These are phyloP conservation scores for Xenopus petersii DNA, from an alignment of 2,797 vertebrate genomes.

Conservation along the genomic window DNA sequence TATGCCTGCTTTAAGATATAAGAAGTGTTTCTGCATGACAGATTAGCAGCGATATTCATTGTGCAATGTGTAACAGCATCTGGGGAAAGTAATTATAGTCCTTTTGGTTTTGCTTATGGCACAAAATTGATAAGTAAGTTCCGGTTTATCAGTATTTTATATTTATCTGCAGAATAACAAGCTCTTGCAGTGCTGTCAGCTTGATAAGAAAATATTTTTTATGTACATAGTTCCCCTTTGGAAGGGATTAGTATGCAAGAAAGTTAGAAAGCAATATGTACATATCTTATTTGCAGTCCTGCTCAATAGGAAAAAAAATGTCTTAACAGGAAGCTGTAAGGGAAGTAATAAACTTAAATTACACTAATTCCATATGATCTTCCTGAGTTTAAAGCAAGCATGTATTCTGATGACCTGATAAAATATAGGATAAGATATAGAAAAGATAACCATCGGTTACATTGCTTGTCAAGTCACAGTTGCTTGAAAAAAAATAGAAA, in stretches of 20 bases:
- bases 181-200: constrained; percentile 36
- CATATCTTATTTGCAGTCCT: constrained; percentile 33
- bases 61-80: not conserved
- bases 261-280: constrained; percentile 47
- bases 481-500: too few species aligned
- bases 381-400: not conserved
- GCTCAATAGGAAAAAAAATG: constrained; percentile 28
- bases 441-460: too few species aligned
- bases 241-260: constrained; percentile 50
- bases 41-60: not conserved
- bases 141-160: constrained; percentile 51
- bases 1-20: constrained; percentile 34
- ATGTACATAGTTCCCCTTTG: constrained; percentile 50
- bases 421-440: not conserved
- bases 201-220: constrained; percentile 50
- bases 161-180: constrained; percentile 47
- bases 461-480: too few species aligned
- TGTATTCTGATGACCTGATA: not conserved
- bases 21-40: not conserved
- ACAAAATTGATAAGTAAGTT: constrained; percentile 31
- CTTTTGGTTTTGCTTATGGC: not conserved
- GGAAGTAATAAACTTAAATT: constrained; percentile 8
- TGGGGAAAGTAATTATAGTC: not conserved
- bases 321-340: not conserved
- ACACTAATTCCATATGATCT: not conserved